Evolutionary conservation across 2,888 invertebrate genomes (phyloP).

Genomic region (Gastracanthus pulcherrimus): DNA sequence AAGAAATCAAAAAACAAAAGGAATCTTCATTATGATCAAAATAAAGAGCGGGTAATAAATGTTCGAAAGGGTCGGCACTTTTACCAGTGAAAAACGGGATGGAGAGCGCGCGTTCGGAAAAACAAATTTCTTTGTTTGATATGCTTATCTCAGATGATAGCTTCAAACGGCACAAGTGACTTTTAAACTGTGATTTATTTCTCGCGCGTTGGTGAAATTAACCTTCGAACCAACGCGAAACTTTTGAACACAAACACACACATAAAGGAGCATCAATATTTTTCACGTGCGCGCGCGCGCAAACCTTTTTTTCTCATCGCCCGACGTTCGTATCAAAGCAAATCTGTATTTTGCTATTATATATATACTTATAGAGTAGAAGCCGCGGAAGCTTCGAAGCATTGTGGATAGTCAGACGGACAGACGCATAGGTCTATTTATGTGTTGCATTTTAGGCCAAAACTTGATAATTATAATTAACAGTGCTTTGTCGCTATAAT

Average conservation of each 20-base stretch:
- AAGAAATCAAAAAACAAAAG: too few species aligned
- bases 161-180: conserved; percentile 42
- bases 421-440: conserved; percentile 16
- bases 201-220: conserved; percentile 7
- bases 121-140: conserved; percentile 28
- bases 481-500: conserved; percentile 29
- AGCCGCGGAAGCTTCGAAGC: background rate
- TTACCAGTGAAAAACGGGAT: background rate
- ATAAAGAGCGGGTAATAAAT: background rate
- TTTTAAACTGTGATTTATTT: conserved; percentile 51
- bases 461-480: conserved; percentile 37
- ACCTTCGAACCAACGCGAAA: conserved; percentile 3
- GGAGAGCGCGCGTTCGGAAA: background rate
- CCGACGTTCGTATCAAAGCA: background rate
- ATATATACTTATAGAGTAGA: background rate
- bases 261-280: conserved; percentile 9
- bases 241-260: background rate
- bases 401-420: conserved; percentile 14
- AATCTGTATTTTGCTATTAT: conserved; percentile 35
- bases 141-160: conserved; percentile 32
- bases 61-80: background rate
- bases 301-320: background rate
- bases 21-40: too few species aligned
- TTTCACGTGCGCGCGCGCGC: background rate
- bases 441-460: conserved; percentile 30